Evolutionary conservation across 2,888 invertebrate species (phyloP).

Genomic region (Thymelicus lineola): DNA sequence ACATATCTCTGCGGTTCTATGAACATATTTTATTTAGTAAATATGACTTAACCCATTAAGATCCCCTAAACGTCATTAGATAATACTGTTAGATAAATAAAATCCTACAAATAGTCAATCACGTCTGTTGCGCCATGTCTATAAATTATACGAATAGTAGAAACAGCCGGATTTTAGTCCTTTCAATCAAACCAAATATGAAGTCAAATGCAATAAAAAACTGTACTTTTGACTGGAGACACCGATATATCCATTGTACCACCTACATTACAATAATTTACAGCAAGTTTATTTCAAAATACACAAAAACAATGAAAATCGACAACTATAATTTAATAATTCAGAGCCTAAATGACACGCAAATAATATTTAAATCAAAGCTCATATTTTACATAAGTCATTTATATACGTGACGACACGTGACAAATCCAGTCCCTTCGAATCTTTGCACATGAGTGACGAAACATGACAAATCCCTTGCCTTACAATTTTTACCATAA

Average conservation of each 20-base stretch:
- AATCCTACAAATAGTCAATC: too few species aligned
- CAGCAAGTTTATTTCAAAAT: not conserved
- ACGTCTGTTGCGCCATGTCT: too few species aligned
- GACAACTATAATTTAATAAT: not conserved
- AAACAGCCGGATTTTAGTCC: too few species aligned
- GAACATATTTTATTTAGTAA: too few species aligned
- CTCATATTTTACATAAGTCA: conserved; percentile 3
- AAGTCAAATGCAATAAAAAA: not conserved
- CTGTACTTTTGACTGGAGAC: not conserved
- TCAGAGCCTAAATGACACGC: not conserved
- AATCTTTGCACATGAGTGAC: conserved; percentile 22
- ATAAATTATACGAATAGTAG: too few species aligned
- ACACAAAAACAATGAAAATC: not conserved
- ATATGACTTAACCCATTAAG: too few species aligned
- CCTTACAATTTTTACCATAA: not conserved
- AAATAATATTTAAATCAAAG: not conserved
- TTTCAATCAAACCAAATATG: too few species aligned
- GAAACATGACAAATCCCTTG: conserved; percentile 4
- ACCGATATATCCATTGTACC: not conserved
- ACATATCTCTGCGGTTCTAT: too few species aligned
- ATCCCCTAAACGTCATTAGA: too few species aligned
- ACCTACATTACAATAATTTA: not conserved
- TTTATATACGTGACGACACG: conserved; percentile 33
- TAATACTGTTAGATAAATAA: too few species aligned
- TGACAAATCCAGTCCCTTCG: not conserved